Base-by-base conservation (phyloP, 2,113 vertebrate species). In the Panthera uncia region DNA sequence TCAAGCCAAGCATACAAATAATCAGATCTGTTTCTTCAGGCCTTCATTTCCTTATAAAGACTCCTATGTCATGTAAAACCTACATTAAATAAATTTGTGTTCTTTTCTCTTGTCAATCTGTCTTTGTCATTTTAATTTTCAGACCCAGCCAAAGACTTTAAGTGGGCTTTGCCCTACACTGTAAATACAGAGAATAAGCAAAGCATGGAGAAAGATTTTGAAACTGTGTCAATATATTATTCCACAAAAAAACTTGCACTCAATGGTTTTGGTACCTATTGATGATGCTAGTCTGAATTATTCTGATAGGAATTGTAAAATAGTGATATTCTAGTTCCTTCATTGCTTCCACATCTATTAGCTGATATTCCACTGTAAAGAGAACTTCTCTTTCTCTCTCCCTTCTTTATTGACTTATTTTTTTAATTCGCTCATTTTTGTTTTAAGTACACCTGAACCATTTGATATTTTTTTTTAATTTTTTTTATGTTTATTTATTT, bases 91-190 rank as follows among this genome's bases (percentile, higher is more conserved):
- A 81, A 38, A 89, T 63, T 5, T 73, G 38, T 81, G 38, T 73
- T 33, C 4, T 71, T 94, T 89, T 36, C 33, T 63, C 33, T 78
- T 81, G 8, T 89, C 80, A 81, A 81, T 81, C 52, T 71, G 27
- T 57, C 10, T 61, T 89, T 90, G 61, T 78, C 41, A 78, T 41
- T 66, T 89, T 89, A 73, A 82, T 82, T 89, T 94, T 89, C 78
- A 89, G 68, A 82, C 13, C 33, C 33, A 89, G 52, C 8, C 52
- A 80, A 41, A 14, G 4, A 82, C 52, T 19, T 76, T 63, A 50
- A 81, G 23, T 12, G 12, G 31, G 25, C 57, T 4, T 50, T 16
- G 21, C 45, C 19, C 8, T 89, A 65, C 13, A 52, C 3, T 63
- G 38, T 73, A 94, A 66, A 68, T 45, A 63, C 4, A 50, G 31